phyloP scores from a whole-genome alignment of 2,888 invertebrate genomes.

The Phania funesta region DNA sequence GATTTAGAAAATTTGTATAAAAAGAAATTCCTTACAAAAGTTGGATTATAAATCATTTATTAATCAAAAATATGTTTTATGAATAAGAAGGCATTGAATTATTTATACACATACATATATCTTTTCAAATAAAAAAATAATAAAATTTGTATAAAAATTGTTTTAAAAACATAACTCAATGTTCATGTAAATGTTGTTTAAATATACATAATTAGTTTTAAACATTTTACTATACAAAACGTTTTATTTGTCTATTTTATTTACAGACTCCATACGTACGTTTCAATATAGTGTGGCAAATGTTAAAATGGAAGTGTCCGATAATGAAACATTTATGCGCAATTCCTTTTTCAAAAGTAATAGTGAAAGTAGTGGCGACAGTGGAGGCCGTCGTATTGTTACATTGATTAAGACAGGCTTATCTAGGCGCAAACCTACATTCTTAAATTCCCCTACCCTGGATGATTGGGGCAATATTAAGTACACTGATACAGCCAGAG shows the following conservation, averaged over 20 bases:
- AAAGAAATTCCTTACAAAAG: too few species aligned
- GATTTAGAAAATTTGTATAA: too few species aligned
- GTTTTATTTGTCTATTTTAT: neutral
- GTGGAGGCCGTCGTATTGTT: conserved; percentile 3
- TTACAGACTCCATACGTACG: conserved; percentile 66
- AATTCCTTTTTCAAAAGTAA: conserved; percentile 47
- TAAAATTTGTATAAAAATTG: too few species aligned
- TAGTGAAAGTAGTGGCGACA: neutral
- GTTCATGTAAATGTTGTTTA: too few species aligned
- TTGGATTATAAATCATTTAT: too few species aligned
- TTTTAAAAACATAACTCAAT: too few species aligned
- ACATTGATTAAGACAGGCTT: conserved; percentile 67
- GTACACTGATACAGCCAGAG: conserved; percentile 76
- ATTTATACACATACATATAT: too few species aligned
- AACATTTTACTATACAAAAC: too few species aligned
- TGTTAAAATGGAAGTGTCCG: conserved; percentile 64
- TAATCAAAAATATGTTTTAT: too few species aligned
- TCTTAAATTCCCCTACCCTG: conserved; percentile 72
- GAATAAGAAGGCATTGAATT: too few species aligned
- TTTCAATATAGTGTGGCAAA: conserved; percentile 67
- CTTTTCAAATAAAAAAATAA: too few species aligned
- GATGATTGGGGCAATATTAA: conserved; percentile 75
- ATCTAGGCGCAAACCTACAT: conserved; percentile 72
- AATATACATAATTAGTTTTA: too few species aligned
- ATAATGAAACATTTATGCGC: conserved; percentile 66